These are phyloP conservation scores for Cyphomyrus plagiostoma DNA, from an alignment of 2,113 vertebrate species.

Conservation along the genomic window DNA sequence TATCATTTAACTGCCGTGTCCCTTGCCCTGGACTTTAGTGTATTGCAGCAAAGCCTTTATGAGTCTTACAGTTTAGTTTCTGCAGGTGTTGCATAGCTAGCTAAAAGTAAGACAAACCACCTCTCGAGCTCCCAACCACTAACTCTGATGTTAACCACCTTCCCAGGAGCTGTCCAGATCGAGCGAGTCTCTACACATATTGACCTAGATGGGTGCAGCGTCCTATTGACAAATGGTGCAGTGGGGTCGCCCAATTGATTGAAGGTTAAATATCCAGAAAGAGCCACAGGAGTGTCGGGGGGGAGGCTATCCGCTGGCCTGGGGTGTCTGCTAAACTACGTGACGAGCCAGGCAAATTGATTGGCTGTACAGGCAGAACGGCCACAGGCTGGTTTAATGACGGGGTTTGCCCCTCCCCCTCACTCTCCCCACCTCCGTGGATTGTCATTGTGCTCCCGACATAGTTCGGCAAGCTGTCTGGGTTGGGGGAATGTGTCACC, in stretches of 20 bases:
- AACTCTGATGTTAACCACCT: background rate
- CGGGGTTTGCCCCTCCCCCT: background rate
- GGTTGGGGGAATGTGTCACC: background rate
- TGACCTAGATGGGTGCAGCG: background rate
- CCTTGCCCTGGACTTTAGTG: background rate
- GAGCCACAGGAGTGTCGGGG: background rate
- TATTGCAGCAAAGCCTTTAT: background rate
- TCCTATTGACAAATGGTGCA: background rate
- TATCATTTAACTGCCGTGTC: background rate
- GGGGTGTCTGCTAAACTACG: background rate
- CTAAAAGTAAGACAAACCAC: background rate
- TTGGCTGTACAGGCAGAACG: background rate
- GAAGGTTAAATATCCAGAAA: background rate
- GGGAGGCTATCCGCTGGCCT: background rate
- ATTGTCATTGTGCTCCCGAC: background rate
- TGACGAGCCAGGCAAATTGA: background rate
- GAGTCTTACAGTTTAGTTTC: background rate
- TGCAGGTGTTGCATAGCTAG: background rate
- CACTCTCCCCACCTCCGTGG: background rate
- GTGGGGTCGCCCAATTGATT: background rate
- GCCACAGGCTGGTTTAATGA: background rate
- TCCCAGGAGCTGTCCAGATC: background rate
- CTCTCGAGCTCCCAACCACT: background rate
- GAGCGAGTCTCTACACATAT: background rate
- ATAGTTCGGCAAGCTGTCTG: background rate